These are phyloP conservation scores for Aythya baeri DNA, from an alignment of 2,113 vertebrate genomes.

Conservation along the genomic window DNA sequence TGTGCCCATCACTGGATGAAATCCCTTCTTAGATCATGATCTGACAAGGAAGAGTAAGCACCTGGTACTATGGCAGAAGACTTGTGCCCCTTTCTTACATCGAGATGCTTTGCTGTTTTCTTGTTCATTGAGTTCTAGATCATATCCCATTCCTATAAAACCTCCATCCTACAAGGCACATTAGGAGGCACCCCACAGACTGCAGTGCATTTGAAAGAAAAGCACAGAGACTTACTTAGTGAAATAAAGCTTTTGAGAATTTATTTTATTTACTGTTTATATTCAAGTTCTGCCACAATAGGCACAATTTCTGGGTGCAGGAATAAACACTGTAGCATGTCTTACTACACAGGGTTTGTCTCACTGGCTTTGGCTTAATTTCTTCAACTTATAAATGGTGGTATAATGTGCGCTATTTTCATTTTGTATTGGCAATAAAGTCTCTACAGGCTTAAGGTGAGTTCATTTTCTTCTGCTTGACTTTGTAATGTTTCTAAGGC, in stretches of 20 bases:
- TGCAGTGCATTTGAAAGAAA: background rate
- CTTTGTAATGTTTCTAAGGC: background rate
- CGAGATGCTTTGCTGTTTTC: background rate
- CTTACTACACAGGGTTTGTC: background rate
- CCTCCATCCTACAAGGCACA: background rate
- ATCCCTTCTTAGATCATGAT: background rate
- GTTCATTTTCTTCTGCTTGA: background rate
- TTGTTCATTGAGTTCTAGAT: background rate
- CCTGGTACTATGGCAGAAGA: background rate
- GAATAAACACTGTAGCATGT: background rate
- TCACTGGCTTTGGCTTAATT: background rate
- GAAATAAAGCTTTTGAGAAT: background rate
- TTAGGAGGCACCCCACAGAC: background rate
- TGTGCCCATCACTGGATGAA: background rate
- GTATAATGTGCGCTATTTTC: rapidly evolving
- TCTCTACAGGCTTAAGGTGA: background rate
- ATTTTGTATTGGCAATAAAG: background rate
- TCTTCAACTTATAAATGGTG: background rate
- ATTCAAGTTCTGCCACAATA: background rate
- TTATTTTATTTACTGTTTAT: background rate
- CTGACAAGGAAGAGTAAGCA: background rate
- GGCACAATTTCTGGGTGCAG: background rate
- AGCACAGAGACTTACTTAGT: background rate
- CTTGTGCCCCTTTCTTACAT: background rate
- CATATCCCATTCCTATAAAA: background rate